Evolutionary conservation across 2,113 vertebrate genomes (phyloP).

Genomic region (Condylura cristata): DNA sequence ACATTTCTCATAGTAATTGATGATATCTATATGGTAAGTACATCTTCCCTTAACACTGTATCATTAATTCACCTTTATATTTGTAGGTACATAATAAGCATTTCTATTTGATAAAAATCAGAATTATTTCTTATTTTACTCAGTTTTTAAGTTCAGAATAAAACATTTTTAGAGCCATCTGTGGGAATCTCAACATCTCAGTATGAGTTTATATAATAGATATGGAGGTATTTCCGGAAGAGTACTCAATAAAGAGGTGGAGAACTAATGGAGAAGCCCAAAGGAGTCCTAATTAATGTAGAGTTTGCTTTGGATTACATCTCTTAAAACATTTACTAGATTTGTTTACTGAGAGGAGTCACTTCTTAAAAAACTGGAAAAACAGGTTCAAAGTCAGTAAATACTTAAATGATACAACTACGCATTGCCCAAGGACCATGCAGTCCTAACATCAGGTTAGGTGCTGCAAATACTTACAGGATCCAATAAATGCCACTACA

Average conservation of each 20-base stretch:
- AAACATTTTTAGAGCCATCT: not conserved
- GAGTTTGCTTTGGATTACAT: not conserved
- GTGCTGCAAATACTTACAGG: not conserved
- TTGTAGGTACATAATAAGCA: not conserved
- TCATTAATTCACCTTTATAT: not conserved
- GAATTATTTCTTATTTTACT: not conserved
- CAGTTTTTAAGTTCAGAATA: not conserved
- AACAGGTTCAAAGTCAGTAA: not conserved
- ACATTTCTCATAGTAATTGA: not conserved
- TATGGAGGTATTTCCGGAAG: not conserved
- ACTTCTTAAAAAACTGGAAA: not conserved
- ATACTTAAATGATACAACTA: not conserved
- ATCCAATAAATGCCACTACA: not conserved
- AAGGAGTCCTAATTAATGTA: not conserved
- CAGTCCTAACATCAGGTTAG: not conserved
- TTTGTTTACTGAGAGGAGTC: not conserved
- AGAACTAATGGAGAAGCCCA: not conserved
- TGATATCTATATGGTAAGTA: not conserved
- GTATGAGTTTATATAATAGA: not conserved
- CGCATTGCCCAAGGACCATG: not conserved
- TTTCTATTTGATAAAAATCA: not conserved
- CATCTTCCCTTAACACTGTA: not conserved
- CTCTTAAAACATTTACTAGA: not conserved
- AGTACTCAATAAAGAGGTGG: not conserved
- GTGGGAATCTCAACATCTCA: not conserved